A percentile compares a stretch with the other conserved stretches of the same genome.
Evolutionary conservation across 1,140 invertebrate genomes (phyloP).

Genomic region (Orius insidiosus): DNA sequence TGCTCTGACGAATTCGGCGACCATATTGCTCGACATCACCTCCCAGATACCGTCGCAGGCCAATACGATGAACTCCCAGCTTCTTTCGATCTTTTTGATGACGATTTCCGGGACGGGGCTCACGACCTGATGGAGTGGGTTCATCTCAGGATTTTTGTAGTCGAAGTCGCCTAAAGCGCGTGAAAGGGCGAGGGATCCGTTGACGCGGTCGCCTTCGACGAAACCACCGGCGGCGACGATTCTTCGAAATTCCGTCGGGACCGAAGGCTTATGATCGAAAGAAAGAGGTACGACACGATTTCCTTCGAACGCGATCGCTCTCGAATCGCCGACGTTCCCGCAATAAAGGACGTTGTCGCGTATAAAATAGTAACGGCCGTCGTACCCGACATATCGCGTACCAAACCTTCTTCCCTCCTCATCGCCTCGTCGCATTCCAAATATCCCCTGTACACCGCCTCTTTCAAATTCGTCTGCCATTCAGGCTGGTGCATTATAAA

Average conservation of each 20-base stretch:
- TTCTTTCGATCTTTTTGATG: conserved; percentile 49
- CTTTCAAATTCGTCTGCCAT: conserved; percentile 40
- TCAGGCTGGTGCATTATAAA: conserved; percentile 6
- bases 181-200: conserved; percentile 90
- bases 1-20: conserved; percentile 87
- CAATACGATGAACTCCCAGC: conserved; percentile 84
- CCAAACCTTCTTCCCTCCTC: conserved; percentile 47
- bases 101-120: conserved; percentile 92
- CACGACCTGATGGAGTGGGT: conserved; percentile 73
- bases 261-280: conserved; percentile 85
- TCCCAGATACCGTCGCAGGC: conserved; percentile 99
- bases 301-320: conserved; percentile 60
- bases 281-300: conserved; percentile 56
- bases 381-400: conserved; percentile 83
- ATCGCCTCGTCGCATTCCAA: conserved; percentile 3
- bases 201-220: conserved; percentile 92
- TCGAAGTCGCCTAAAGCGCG: conserved; percentile 93
- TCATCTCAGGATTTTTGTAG: conserved; percentile 81
- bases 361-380: conserved; percentile 45
- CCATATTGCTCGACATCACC: conserved; percentile 86
- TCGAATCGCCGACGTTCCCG: conserved; percentile 87
- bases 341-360: conserved; percentile 15
- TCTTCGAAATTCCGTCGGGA: conserved; percentile 64
- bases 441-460: conserved; percentile 3
- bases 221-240: conserved; percentile 90